phyloP scores from a whole-genome alignment of 2,888 invertebrate genomes.

The Phoenoteleia sp. region DNA sequence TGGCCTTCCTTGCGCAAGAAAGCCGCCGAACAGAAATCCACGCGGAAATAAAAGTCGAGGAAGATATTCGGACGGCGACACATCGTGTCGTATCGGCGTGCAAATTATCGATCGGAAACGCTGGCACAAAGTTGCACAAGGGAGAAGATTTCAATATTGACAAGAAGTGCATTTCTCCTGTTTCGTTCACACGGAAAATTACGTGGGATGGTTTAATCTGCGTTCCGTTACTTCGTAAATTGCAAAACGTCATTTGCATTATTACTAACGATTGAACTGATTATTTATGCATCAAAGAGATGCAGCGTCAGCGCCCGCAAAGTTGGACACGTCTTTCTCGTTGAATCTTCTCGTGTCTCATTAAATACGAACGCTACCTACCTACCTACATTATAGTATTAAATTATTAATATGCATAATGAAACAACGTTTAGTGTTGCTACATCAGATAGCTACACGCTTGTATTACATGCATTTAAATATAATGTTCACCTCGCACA shows the following conservation, averaged over 20 bases:
- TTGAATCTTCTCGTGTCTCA: conserved; percentile 57
- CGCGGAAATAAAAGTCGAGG: conserved; percentile 43
- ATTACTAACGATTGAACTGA: conserved; percentile 57
- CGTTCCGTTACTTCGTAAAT: conserved; percentile 31
- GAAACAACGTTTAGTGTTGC: conserved; percentile 10
- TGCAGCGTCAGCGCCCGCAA: conserved; percentile 49
- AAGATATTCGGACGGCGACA: conserved; percentile 35
- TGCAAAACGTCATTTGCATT: conserved; percentile 63
- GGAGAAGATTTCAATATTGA: not conserved
- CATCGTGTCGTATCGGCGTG: not conserved
- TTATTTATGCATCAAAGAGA: conserved; percentile 63
- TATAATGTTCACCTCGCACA: not conserved
- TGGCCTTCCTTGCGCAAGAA: conserved; percentile 53
- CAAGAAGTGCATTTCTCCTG: conserved; percentile 17
- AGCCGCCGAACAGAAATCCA: conserved; percentile 39
- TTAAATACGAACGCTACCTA: conserved; percentile 46
- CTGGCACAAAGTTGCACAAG: not conserved
- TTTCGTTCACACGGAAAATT: conserved; percentile 14
- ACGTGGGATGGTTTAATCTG: conserved; percentile 13
- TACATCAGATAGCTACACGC: conserved; percentile 1
- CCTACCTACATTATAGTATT: conserved; percentile 32
- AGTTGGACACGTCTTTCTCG: conserved; percentile 63
- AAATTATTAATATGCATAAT: conserved; percentile 57
- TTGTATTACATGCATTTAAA: conserved; percentile 7
- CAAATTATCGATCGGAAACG: conserved; percentile 27